Percentiles rank a stretch among this genome's conserved stretches.
These are phyloP conservation scores for Prunella strophiata DNA, from an alignment of 2,797 vertebrate genomes.

Conservation along the genomic window DNA sequence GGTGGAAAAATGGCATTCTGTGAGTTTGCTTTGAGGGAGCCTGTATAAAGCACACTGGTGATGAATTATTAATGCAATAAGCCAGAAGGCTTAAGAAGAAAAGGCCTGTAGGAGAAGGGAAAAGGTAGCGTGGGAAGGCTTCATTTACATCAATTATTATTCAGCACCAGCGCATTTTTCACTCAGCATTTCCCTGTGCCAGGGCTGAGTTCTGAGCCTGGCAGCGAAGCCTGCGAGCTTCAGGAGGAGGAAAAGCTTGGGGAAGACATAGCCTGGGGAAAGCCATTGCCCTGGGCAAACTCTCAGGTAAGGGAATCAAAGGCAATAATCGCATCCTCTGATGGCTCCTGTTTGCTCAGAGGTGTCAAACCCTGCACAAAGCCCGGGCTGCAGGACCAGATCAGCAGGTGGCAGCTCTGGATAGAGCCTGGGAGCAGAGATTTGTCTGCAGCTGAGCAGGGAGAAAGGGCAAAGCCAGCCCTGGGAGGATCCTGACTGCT, in stretches of 20 bases:
- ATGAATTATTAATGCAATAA: constrained; percentile 51
- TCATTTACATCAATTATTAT: constrained; percentile 19
- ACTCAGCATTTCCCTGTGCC: background rate
- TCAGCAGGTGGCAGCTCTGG: background rate
- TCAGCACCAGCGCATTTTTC: background rate
- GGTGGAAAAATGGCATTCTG: background rate
- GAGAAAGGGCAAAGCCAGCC: background rate
- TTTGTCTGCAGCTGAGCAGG: background rate
- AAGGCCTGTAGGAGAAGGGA: constrained; percentile 4
- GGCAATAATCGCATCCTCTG: background rate
- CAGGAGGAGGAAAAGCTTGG: no score
- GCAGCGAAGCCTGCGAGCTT: rapidly evolving
- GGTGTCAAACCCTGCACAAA: background rate
- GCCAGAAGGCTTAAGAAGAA: constrained; percentile 18
- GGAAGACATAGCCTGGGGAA: background rate
- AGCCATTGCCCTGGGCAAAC: background rate
- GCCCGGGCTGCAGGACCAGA: background rate
- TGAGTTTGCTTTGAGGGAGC: background rate
- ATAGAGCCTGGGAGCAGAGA: background rate
- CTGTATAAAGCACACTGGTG: background rate
- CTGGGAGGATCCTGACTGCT: background rate
- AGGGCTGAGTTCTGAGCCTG: background rate
- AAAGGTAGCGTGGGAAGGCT: background rate
- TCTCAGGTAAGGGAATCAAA: background rate
- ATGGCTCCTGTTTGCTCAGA: background rate